These are phyloP conservation scores for Chironomus tentans DNA, from an alignment of 2,888 invertebrate genomes.

Conservation along the genomic window DNA sequence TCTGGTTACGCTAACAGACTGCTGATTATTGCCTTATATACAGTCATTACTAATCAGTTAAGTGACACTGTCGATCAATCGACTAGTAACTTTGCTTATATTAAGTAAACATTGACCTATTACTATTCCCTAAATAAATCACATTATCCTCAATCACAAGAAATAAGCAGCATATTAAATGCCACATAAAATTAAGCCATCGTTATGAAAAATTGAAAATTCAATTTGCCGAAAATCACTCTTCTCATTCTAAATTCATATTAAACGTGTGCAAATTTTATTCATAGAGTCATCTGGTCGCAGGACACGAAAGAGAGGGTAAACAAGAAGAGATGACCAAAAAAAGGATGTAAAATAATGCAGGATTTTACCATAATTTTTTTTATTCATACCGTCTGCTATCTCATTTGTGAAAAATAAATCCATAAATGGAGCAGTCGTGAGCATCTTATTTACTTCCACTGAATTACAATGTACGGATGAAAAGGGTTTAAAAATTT, in stretches of 20 bases:
- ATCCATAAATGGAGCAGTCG: not conserved
- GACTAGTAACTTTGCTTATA: too few species aligned
- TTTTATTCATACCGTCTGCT: slow-evolving; percentile 8
- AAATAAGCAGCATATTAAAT: not conserved
- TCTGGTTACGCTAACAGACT: too few species aligned
- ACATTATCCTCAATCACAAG: too few species aligned
- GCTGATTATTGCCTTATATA: too few species aligned
- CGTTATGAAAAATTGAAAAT: not conserved
- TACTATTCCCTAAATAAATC: too few species aligned
- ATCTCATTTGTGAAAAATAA: slow-evolving; percentile 11
- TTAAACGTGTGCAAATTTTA: slow-evolving; percentile 23
- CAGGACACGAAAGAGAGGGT: not conserved
- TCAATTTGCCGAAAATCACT: not conserved
- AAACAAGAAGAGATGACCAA: not conserved
- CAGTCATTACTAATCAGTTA: too few species aligned
- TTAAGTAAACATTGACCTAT: too few species aligned
- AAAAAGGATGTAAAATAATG: slow-evolving; percentile 9
- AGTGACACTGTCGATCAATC: too few species aligned
- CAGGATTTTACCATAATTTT: slow-evolving; percentile 1
- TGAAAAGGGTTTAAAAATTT: slow-evolving; percentile 3
- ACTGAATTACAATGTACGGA: not conserved
- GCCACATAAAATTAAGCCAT: not conserved
- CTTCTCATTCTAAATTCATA: not conserved
- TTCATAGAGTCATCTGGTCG: slow-evolving; percentile 9
- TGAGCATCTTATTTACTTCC: not conserved